A percentile compares a stretch with the other conserved stretches of the same genome.
Conservation (phyloP, 92 coral and sea anemone genomes). For the Epizoanthus illoricatus region DNA sequence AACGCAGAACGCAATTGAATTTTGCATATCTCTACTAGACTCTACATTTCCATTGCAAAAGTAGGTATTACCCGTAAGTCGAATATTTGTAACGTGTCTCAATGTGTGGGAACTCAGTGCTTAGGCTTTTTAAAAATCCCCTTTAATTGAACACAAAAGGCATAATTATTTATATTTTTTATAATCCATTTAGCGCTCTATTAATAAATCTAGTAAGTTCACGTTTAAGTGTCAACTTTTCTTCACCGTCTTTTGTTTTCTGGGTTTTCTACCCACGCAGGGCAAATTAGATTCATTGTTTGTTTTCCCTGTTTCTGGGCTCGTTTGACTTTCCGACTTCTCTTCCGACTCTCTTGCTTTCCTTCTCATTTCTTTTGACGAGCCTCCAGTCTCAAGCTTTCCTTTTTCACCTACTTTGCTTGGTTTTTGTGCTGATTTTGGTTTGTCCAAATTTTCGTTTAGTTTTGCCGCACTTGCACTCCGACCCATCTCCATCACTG, state of each 20-base stretch:
- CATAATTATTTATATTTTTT: too few species aligned
- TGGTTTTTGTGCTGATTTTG: conserved; percentile 1
- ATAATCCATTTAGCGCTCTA: not conserved
- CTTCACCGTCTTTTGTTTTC: not conserved
- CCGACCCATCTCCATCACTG: not conserved
- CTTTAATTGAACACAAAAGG: too few species aligned
- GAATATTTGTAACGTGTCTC: too few species aligned
- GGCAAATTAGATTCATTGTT: not conserved
- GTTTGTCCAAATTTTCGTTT: not conserved
- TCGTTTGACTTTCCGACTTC: conserved; percentile 8
- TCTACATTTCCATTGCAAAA: too few species aligned
- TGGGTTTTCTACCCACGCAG: not conserved
- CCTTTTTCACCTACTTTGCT: not conserved
- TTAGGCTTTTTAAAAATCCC: too few species aligned
- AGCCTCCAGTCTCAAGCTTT: not conserved
- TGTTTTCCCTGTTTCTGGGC: not conserved
- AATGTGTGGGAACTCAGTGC: too few species aligned
- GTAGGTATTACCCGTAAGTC: too few species aligned
- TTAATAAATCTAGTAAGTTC: not conserved
- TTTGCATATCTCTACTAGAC: too few species aligned
- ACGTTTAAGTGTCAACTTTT: not conserved
- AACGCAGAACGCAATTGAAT: too few species aligned
- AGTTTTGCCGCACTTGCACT: not conserved
- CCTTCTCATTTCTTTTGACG: not conserved
- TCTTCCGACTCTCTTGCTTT: too few species aligned